Evolutionary conservation across 2,797 vertebrate genomes (phyloP), one percentile per base, ranked within the genome.

Genomic region (Ispidina picta): DNA sequence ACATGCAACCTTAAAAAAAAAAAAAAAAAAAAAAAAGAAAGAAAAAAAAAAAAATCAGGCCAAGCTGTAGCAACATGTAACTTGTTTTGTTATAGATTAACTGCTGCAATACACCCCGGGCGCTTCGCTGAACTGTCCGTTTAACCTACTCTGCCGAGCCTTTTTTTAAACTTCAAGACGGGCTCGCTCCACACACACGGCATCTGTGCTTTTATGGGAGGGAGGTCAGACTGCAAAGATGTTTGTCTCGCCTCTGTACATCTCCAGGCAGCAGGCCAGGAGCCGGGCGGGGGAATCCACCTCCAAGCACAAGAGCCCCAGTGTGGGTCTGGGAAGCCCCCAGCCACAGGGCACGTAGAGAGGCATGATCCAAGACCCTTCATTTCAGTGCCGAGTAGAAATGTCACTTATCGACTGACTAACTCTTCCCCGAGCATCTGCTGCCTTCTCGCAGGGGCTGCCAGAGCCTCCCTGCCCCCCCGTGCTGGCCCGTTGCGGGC

Each of bases 341-440:
- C 9, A 76, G 49, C 1, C 26, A 8, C n/a, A 11, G 43, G 29
- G 35, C 9, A 43, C 0, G 0, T n/a, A 12, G 51, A 9, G 4
- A 26, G 65, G 39, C 6, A 4, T 31, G 12, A 69, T 20, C 26
- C 29, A 10, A 37, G 64, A 35, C 9, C 20, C 70, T 31, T 83
- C 49, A 19, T 44, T 28, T 35, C 66, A 6, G 9, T 6, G 23
- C 52, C 21, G 26, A 22, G 54, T 6, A 49, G 49, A 80, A 64
- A 35, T 15, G 29, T 13, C 5, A 6, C 0, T 0, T 8, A 33
- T 2, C 2, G 4, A 33, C 31, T 2, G 10, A 64, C 28, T 13
- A 6, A 16, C n/a, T 44, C 25, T 25, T 6, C 15, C 31, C n/a
- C 0, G 2, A 56, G 37, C 19, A 64, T 16, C 49, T 35, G 28